Percentiles rank a stretch among this genome's conserved stretches.
Evolutionary conservation across 1,140 invertebrate species (phyloP).

Genomic region (Anagrus nilaparvatae): DNA sequence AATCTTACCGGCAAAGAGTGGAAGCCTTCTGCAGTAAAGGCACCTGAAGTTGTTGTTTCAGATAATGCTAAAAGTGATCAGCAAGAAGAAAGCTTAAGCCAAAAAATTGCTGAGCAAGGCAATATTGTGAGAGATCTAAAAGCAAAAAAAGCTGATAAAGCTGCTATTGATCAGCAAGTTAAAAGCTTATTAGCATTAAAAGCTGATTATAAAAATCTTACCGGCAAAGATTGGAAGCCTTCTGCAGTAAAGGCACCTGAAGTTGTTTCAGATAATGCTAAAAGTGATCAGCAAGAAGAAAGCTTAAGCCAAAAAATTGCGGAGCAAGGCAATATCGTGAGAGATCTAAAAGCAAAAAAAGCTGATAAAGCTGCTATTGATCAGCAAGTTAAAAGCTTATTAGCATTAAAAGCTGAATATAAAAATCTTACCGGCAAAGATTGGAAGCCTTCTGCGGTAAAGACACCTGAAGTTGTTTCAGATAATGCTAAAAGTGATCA

Average conservation of each 20-base stretch:
- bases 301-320: slow-evolving; percentile 61
- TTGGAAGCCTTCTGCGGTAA: slow-evolving; percentile 48
- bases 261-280: slow-evolving; percentile 20
- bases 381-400: slow-evolving; percentile 49
- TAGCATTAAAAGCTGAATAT: slow-evolving; percentile 56
- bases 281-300: slow-evolving; percentile 36
- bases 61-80: background rate
- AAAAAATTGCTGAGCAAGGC: slow-evolving; percentile 20
- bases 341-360: slow-evolving; percentile 55
- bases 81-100: slow-evolving; percentile 6
- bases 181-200: slow-evolving; percentile 56
- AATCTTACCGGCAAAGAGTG: slow-evolving; percentile 50
- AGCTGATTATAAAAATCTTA: slow-evolving; percentile 51
- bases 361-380: slow-evolving; percentile 49
- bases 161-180: slow-evolving; percentile 32
- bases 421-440: slow-evolving; percentile 51
- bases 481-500: background rate
- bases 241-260: slow-evolving; percentile 16
- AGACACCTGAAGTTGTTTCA: slow-evolving; percentile 9
- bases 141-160: slow-evolving; percentile 34
- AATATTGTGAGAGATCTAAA: slow-evolving; percentile 39
- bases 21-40: slow-evolving; percentile 39
- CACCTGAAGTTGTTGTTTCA: background rate
- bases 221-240: slow-evolving; percentile 56
- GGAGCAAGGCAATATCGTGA: slow-evolving; percentile 64